Evolutionary conservation across 2,113 vertebrate species (phyloP).

Genomic region (Callionymus lyra): DNA sequence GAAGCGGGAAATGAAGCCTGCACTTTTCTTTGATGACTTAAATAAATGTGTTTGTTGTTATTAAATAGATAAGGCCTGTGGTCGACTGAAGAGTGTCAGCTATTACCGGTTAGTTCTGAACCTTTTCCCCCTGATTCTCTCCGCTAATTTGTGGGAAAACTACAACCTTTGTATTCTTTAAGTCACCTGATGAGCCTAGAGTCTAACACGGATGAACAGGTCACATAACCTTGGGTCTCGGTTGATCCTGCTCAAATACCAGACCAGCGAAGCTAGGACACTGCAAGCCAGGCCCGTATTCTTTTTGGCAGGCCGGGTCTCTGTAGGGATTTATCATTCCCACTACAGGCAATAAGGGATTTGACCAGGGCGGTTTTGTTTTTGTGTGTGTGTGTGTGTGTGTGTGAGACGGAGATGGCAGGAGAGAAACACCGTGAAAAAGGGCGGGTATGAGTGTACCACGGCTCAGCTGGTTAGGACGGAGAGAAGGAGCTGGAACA

Average conservation of each 20-base stretch:
- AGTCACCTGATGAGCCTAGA: no score
- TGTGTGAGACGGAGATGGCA: slow-evolving; percentile 5
- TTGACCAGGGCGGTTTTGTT: slow-evolving; percentile 35
- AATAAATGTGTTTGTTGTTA: no score
- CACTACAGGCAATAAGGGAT: slow-evolving; percentile 41
- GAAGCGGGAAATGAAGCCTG: no score
- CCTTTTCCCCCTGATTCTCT: no score
- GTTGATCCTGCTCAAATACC: slow-evolving; percentile 12
- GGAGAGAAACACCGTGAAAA: slow-evolving; percentile 8
- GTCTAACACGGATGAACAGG: neutral
- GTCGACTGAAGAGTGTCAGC: no score
- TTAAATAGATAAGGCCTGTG: no score
- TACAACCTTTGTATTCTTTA: no score
- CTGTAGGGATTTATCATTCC: slow-evolving; percentile 48
- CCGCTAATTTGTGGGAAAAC: no score
- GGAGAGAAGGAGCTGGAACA: slow-evolving; percentile 48
- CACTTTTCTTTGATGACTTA: no score
- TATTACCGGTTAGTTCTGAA: no score
- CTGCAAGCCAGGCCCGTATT: slow-evolving; percentile 12
- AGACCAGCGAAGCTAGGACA: slow-evolving; percentile 9
- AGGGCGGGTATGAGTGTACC: slow-evolving; percentile 40
- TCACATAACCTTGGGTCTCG: slow-evolving; percentile 4
- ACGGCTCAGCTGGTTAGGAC: slow-evolving; percentile 52
- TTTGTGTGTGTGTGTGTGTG: slow-evolving; percentile 28
- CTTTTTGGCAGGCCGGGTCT: slow-evolving; percentile 29